phyloP scores from a whole-genome alignment of 2,888 invertebrate species.

The Metallyticus violacea region DNA sequence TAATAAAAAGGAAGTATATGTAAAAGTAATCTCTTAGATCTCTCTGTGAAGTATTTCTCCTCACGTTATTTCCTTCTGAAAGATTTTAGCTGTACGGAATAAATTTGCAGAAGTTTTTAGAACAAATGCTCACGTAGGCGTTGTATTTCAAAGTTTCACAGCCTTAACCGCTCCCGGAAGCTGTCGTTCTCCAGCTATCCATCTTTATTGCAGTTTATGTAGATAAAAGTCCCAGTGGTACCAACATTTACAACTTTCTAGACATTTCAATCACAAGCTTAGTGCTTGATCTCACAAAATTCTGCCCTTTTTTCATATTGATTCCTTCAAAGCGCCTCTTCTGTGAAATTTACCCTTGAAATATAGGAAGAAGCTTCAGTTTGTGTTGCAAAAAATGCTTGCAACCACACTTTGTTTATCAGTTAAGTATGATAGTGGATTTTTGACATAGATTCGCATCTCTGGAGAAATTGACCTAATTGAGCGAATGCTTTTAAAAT shows the following conservation, averaged over 20 bases:
- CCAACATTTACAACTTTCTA: background rate
- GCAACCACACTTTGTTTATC: background rate
- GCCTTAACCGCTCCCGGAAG: too few species aligned
- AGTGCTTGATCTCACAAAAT: background rate
- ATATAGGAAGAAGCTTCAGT: background rate
- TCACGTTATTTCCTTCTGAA: background rate
- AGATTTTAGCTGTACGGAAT: background rate
- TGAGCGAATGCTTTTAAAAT: too few species aligned
- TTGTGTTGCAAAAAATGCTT: background rate
- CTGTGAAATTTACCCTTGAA: background rate
- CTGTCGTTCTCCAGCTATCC: background rate
- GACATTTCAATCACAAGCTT: background rate
- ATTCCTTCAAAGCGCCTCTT: background rate
- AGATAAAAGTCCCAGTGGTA: background rate
- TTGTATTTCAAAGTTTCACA: background rate
- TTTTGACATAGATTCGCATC: too few species aligned
- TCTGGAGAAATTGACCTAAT: too few species aligned
- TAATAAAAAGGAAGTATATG: background rate
- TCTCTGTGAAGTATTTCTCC: background rate
- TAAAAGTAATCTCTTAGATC: too few species aligned
- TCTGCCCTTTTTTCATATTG: background rate
- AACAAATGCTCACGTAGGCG: background rate
- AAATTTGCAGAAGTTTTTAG: background rate
- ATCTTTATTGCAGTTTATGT: background rate
- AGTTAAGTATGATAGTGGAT: too few species aligned